phyloP scores from a whole-genome alignment of 2,888 invertebrate genomes.

The Gortyna flavago region DNA sequence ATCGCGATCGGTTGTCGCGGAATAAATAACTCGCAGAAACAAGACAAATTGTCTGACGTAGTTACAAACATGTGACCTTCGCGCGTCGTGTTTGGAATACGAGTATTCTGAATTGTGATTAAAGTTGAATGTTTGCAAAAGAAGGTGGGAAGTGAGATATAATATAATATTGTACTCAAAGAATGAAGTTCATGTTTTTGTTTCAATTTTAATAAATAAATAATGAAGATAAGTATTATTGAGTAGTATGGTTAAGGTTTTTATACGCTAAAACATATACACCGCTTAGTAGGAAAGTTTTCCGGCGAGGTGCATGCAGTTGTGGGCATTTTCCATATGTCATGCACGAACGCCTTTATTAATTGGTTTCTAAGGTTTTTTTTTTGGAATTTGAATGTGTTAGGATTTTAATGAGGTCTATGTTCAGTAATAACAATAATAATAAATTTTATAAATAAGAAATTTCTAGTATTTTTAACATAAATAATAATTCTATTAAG shows the following conservation, averaged over 20 bases:
- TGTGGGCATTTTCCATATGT: no score
- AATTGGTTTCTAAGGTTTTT: background rate
- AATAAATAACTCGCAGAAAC: background rate
- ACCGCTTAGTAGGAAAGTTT: background rate
- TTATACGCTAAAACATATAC: background rate
- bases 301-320: no score
- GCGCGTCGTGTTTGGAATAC: background rate
- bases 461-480: no score
- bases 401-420: background rate
- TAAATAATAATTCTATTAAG: no score
- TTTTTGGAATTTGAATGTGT: background rate
- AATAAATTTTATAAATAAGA: no score
- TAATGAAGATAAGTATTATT: background rate
- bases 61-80: background rate
- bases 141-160: background rate
- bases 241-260: background rate
- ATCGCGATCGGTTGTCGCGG: background rate
- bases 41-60: slow-evolving; percentile 33
- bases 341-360: background rate
- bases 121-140: slow-evolving; percentile 4
- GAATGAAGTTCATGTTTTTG: background rate
- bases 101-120: background rate
- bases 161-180: background rate
- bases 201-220: background rate
- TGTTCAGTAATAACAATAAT: background rate